Evolutionary conservation across 53 echinoderm and acorn worm species (phyloP).

Genomic region (Patiria pectinifera): DNA sequence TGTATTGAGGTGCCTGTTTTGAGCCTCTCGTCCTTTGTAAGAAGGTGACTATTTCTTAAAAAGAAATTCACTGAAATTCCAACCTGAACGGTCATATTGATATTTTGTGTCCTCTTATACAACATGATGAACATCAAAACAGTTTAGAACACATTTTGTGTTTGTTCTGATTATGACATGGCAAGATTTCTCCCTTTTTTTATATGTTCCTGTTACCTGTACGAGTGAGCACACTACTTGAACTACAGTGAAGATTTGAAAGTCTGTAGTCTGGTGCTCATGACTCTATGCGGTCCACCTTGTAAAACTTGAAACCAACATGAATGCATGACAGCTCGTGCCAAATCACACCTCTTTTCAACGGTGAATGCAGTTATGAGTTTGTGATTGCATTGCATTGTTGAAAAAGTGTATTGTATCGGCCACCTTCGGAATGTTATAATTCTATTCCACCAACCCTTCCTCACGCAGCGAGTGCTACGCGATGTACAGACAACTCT

Average conservation of each 20-base stretch:
- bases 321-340: neutral
- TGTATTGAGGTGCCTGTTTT: no score
- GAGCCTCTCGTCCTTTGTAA: no score
- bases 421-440: neutral
- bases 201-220: neutral
- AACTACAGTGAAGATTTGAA: neutral
- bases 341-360: neutral
- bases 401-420: neutral
- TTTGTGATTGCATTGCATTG: neutral
- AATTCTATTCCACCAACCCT: neutral
- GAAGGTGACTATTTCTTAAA: no score
- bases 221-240: neutral
- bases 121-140: no score
- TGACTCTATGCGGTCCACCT: neutral
- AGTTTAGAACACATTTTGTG: no score
- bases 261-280: neutral
- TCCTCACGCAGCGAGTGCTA: neutral
- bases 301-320: neutral
- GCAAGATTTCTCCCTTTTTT: no score
- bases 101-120: no score
- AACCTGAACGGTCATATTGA: no score
- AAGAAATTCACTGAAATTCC: no score
- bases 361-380: no score
- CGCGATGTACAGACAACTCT: neutral
- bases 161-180: no score